Evolutionary conservation across 2,113 vertebrate genomes (phyloP).

Genomic region (Pteruthius melanotis): DNA sequence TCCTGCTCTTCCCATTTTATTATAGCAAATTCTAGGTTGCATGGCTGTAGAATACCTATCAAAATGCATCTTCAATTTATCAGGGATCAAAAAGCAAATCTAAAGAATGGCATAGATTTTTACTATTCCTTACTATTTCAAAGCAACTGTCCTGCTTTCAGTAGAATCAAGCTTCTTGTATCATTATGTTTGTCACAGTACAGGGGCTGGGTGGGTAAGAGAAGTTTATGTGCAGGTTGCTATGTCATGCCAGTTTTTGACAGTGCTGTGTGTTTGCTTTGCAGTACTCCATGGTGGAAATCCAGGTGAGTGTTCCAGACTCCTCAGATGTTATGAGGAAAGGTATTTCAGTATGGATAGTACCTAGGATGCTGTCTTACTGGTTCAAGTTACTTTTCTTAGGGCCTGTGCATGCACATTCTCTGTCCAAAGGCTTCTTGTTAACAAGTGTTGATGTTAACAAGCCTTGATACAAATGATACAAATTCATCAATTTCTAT

Average conservation of each 20-base stretch:
- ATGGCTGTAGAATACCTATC: background rate
- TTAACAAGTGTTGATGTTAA: background rate
- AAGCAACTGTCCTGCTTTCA: background rate
- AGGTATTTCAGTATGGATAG: background rate
- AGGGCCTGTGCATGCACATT: background rate
- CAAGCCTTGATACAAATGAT: background rate
- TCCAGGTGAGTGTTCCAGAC: conserved; percentile 44
- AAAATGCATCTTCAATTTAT: background rate
- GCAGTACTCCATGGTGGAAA: conserved; percentile 43
- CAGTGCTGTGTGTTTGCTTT: conserved; percentile 31
- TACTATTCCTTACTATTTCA: background rate
- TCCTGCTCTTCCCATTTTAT: background rate
- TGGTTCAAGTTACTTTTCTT: background rate
- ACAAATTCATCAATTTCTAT: background rate
- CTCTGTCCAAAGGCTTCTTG: background rate
- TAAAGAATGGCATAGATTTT: background rate
- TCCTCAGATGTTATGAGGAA: background rate
- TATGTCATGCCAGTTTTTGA: background rate
- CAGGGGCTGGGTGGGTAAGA: background rate
- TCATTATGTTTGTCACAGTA: background rate
- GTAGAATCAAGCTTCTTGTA: background rate
- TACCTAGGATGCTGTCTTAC: background rate
- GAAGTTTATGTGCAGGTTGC: background rate
- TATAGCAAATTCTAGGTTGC: background rate
- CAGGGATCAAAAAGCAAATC: background rate